Evolutionary conservation across 2,797 vertebrate genomes (phyloP).

Genomic region (Neopelma chrysocephalum): DNA sequence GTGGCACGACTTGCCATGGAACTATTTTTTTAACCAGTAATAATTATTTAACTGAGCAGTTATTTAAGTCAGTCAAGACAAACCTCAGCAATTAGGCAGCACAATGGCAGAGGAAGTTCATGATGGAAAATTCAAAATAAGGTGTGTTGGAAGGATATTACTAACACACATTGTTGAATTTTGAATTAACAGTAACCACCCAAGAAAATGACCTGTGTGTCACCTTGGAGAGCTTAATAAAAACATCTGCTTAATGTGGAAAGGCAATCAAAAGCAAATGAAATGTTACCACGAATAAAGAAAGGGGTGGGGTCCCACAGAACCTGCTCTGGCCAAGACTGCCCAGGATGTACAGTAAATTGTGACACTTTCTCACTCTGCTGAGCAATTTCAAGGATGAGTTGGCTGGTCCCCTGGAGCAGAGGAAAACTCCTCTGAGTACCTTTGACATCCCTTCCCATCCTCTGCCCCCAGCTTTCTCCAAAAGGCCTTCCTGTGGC

Average conservation of each 20-base stretch:
- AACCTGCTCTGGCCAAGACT: conserved; percentile 20
- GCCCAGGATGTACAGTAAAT: conserved; percentile 23
- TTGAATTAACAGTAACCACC: conserved; percentile 64
- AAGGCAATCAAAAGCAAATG: conserved; percentile 28
- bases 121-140: conserved; percentile 56
- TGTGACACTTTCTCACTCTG: background rate
- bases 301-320: conserved; percentile 5
- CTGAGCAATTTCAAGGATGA: background rate
- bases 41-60: background rate
- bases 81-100: conserved; percentile 36
- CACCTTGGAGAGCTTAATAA: conserved; percentile 51
- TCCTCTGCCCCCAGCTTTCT: background rate
- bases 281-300: background rate
- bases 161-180: conserved; percentile 50
- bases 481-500: conserved; percentile 8
- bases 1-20: background rate
- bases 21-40: background rate
- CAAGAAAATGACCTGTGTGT: conserved; percentile 56
- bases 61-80: conserved; percentile 31
- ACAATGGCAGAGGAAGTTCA: conserved; percentile 62
- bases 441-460: background rate
- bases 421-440: background rate
- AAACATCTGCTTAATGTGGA: conserved; percentile 50
- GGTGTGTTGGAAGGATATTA: conserved; percentile 64
- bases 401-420: background rate